These are phyloP conservation scores for Macrotrachela quadricornifera DNA, from an alignment of 1,140 invertebrate genomes.

Conservation along the genomic window DNA sequence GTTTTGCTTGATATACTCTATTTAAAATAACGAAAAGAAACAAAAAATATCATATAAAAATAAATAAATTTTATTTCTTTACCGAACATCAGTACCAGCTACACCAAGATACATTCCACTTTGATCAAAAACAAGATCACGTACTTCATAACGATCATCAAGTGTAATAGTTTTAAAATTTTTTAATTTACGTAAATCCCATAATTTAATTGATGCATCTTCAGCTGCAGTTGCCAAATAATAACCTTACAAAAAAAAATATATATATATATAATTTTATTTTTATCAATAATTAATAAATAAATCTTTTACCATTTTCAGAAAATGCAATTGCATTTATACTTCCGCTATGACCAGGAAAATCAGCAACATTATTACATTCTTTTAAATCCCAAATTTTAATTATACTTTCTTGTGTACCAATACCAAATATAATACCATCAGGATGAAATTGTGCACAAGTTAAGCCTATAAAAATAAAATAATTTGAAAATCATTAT, in stretches of 20 bases:
- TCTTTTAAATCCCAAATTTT: constrained; percentile 99
- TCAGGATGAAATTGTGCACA: constrained; percentile 99
- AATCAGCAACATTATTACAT: constrained; percentile 89
- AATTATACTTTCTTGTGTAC: constrained; percentile 77
- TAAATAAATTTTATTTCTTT: too few species aligned
- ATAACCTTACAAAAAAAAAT: constrained; percentile 50
- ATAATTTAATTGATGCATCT: constrained; percentile 85
- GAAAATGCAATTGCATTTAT: constrained; percentile 92
- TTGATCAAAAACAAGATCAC: constrained; percentile 84
- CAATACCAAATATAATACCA: constrained; percentile 93
- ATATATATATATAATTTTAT: not conserved
- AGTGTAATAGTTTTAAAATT: constrained; percentile 91
- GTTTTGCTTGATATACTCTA: constrained; percentile 73
- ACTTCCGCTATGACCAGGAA: constrained; percentile 72
- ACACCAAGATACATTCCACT: constrained; percentile 90
- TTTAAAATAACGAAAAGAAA: too few species aligned
- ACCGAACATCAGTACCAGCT: constrained; percentile 67
- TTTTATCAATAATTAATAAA: not conserved
- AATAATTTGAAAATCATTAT: too few species aligned
- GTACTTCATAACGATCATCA: constrained; percentile 40
- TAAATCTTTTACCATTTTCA: constrained; percentile 50
- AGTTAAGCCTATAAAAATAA: constrained; percentile 31
- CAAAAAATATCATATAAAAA: too few species aligned
- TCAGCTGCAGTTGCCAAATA: constrained; percentile 92
- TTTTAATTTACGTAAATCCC: constrained; percentile 95